A percentile compares a stretch with the other conserved stretches of the same genome.
These are phyloP conservation scores for Phaenicophaeus curvirostris DNA, from an alignment of 2,797 vertebrate genomes.

Conservation along the genomic window DNA sequence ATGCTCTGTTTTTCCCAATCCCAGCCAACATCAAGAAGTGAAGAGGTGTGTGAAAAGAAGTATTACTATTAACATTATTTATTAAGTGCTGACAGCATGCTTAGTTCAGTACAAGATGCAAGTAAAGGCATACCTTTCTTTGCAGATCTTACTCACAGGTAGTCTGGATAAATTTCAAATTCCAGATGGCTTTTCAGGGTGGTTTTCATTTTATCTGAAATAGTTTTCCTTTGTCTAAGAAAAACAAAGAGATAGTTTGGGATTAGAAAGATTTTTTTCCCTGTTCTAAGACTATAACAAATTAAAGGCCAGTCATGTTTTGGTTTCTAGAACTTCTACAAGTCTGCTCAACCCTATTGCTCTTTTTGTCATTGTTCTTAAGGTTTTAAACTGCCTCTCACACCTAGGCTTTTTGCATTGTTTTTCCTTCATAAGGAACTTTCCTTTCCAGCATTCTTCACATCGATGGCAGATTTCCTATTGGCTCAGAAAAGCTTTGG, in stretches of 20 bases:
- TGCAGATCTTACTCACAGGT: slow-evolving; percentile 6
- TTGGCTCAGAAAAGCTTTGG: slow-evolving; percentile 30
- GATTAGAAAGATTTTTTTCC: background rate
- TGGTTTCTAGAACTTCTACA: background rate
- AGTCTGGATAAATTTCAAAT: slow-evolving; percentile 29
- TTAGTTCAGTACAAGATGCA: background rate
- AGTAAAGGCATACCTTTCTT: slow-evolving; percentile 12
- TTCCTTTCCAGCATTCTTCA: slow-evolving; percentile 1
- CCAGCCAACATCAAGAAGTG: slow-evolving; percentile 5
- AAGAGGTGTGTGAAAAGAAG: slow-evolving; percentile 35
- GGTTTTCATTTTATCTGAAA: slow-evolving; percentile 20
- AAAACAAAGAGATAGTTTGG: slow-evolving; percentile 1
- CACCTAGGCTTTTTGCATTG: background rate
- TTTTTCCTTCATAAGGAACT: background rate
- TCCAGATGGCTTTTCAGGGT: slow-evolving; percentile 34
- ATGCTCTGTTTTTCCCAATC: slow-evolving; percentile 11
- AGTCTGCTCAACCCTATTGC: background rate
- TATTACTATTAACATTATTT: slow-evolving; percentile 31
- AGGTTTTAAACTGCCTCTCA: background rate
- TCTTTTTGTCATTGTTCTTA: background rate
- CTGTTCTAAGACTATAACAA: background rate
- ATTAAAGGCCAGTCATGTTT: background rate
- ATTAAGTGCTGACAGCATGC: slow-evolving; percentile 43
- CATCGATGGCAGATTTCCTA: slow-evolving; percentile 10
- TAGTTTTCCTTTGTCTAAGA: background rate